Evolutionary conservation across 2,113 vertebrate genomes (phyloP).

Genomic region (Chitala chitala): DNA sequence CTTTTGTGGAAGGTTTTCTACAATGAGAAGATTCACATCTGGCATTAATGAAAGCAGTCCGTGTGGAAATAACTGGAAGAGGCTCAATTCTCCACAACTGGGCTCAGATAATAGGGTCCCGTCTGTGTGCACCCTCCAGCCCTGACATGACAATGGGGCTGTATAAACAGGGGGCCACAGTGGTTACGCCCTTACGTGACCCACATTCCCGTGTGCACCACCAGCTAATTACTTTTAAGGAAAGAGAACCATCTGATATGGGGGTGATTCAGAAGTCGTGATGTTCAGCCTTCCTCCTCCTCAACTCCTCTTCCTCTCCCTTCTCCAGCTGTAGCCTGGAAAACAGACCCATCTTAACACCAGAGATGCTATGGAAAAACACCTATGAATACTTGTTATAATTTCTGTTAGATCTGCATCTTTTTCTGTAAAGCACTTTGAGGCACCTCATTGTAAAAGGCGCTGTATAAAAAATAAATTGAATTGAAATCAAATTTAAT

Average conservation of each 20-base stretch:
- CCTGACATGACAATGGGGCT: slow-evolving; percentile 48
- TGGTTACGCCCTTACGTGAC: slow-evolving; percentile 49
- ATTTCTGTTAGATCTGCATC: too few species aligned
- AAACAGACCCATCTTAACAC: too few species aligned
- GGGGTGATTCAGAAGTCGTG: slow-evolving; percentile 35
- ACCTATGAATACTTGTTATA: too few species aligned
- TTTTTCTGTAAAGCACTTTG: too few species aligned
- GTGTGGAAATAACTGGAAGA: slow-evolving; percentile 46
- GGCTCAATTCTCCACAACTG: slow-evolving; percentile 50
- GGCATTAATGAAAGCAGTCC: slow-evolving; percentile 58
- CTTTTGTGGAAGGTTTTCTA: slow-evolving; percentile 23
- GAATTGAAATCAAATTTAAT: too few species aligned
- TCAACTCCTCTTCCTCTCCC: not conserved
- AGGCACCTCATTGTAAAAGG: too few species aligned
- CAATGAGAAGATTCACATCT: slow-evolving; percentile 52
- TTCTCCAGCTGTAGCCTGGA: not conserved
- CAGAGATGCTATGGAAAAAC: too few species aligned
- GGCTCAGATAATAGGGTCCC: slow-evolving; percentile 55
- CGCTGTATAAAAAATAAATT: too few species aligned
- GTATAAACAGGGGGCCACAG: slow-evolving; percentile 46
- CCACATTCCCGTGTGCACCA: slow-evolving; percentile 47
- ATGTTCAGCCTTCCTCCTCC: not conserved
- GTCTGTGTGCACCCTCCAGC: slow-evolving; percentile 39
- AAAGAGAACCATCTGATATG: slow-evolving; percentile 33
- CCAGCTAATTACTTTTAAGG: slow-evolving; percentile 63